Conservation (phyloP, 2,113 vertebrate genomes). For the Kryptolebias marmoratus region DNA sequence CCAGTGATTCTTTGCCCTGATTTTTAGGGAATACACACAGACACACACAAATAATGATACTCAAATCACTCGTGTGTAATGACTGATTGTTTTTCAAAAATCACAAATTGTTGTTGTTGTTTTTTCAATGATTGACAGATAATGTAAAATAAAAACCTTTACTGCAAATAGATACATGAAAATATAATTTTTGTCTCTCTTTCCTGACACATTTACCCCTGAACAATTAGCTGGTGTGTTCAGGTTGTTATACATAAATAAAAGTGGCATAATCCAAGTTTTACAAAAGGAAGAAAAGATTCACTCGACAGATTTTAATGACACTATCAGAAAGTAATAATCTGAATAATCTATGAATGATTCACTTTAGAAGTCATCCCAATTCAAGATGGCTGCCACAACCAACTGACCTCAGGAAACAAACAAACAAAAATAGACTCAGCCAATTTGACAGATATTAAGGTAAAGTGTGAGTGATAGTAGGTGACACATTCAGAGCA, state of each 20-base stretch:
- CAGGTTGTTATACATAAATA: background rate
- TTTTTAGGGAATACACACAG: background rate
- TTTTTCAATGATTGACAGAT: background rate
- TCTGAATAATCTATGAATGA: no score
- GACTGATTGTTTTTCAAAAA: background rate
- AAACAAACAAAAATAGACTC: no score
- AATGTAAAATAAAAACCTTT: background rate
- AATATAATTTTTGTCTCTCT: background rate
- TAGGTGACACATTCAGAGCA: no score
- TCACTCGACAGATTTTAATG: no score
- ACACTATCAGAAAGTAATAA: no score
- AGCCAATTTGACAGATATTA: no score
- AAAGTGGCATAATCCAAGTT: background rate
- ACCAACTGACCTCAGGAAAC: no score
- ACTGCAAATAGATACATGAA: background rate
- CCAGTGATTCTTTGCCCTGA: constrained; percentile 5
- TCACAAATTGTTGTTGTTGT: background rate
- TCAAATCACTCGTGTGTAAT: no score
- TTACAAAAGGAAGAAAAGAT: background rate
- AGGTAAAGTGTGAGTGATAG: no score
- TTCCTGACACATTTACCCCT: background rate
- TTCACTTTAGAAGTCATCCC: no score
- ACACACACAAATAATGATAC: background rate
- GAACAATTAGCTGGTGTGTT: background rate
- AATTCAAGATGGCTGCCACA: no score